A percentile compares a stretch with the other conserved stretches of the same genome.
Evolutionary conservation across 2,113 vertebrate genomes (phyloP).

Genomic region (Cochlearius cochlearius): DNA sequence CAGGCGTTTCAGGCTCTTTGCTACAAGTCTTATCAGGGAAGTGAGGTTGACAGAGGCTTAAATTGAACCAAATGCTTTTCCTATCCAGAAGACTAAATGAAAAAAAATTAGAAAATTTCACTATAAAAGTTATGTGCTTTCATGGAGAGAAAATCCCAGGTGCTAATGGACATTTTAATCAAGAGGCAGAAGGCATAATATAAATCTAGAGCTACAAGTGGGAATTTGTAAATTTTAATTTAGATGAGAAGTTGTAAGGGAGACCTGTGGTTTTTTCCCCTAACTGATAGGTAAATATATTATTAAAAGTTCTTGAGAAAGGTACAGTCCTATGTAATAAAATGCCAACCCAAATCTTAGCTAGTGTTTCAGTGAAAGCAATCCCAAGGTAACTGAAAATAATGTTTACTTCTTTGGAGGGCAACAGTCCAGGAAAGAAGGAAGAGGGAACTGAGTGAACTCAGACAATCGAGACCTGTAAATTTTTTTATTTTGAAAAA

Average conservation of each 20-base stretch:
- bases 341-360: background rate
- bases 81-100: background rate
- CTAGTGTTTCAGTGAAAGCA: background rate
- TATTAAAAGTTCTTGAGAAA: background rate
- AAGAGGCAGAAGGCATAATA: background rate
- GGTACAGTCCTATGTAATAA: background rate
- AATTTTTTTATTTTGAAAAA: background rate
- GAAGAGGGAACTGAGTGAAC: background rate
- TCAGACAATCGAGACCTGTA: background rate
- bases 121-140: background rate
- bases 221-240: background rate
- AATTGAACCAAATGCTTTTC: background rate
- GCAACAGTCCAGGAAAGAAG: background rate
- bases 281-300: background rate
- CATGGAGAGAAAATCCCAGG: background rate
- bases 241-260: background rate
- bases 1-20: background rate
- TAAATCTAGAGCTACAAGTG: background rate
- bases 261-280: background rate
- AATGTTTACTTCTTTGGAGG: background rate
- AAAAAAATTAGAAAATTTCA: background rate
- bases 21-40: background rate
- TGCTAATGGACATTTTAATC: background rate
- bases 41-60: background rate
- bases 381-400: background rate